Evolutionary conservation across 2,797 vertebrate species (phyloP), one percentile per base, ranked within the genome.

Genomic region (Sardinella longiceps): DNA sequence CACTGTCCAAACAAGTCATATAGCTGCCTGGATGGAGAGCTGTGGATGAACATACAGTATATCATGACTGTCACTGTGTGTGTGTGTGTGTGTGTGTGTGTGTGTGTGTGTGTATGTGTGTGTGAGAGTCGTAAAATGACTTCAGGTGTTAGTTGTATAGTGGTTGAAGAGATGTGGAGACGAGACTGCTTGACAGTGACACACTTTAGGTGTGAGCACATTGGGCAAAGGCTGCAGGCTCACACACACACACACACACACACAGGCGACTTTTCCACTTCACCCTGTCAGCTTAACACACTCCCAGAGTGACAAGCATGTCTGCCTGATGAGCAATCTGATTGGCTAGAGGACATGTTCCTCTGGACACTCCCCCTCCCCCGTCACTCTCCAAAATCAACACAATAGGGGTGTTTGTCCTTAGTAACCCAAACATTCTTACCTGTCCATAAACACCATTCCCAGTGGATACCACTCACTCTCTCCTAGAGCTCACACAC

Each of bases 401-500:
- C 91, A 86, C 95, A 92, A 95, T 95, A 91, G 88, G 83, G 84
- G 88, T 85, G 91, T 91, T 90, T 91, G 90, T 86, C 90, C 89
- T 56, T 81, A 84, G 86, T 87, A 88, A 85, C 87, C 53, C 81
- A 85, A 84, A 91, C 92, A 94, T 93, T 95, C 94, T 94, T 23
- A 56, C 53, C 53, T 56, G 18, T 18, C 4, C 3, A 56, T 23
- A 56, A 56, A 56, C 53, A 18, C 50, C 15, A 7, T 23, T 56
- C 23, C 20, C 18, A 56, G 53, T 3, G 53, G 18, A 56, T 23
- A 23, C 53, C 53, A 56, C 53, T 23, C 53, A 23, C 92, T 91
- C 91, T 92, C 91, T 92, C 94, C 94, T 43, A 43, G 43, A 43
- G 95, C 88, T 95, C 92, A 95, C 90, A 91, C 90, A 86, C 85